Percentiles rank a stretch among this genome's conserved stretches.
Evolutionary conservation across 1,140 invertebrate genomes (phyloP).

Genomic region (Aphidius gifuensis): DNA sequence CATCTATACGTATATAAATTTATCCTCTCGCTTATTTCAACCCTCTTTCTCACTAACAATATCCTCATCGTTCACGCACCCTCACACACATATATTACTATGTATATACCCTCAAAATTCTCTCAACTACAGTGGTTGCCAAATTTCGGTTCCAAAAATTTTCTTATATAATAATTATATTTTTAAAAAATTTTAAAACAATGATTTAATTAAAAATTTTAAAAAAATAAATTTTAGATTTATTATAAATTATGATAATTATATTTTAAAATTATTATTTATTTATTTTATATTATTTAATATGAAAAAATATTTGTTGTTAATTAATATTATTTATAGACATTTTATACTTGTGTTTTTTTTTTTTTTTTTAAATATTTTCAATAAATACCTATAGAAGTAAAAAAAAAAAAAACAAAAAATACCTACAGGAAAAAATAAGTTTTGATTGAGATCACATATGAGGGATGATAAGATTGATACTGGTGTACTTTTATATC

Average conservation of each 20-base stretch:
- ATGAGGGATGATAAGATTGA: slow-evolving; percentile 6
- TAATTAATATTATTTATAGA: too few species aligned
- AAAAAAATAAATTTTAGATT: too few species aligned
- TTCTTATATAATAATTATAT: neutral
- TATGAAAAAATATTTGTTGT: too few species aligned
- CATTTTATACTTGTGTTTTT: neutral
- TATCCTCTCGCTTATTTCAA: slow-evolving; percentile 26
- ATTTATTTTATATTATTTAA: too few species aligned
- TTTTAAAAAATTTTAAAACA: too few species aligned
- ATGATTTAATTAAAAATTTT: neutral
- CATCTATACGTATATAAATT: slow-evolving; percentile 19
- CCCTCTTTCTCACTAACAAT: slow-evolving; percentile 18
- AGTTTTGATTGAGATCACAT: slow-evolving; percentile 11
- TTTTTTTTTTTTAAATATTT: neutral
- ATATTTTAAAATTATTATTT: too few species aligned
- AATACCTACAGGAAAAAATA: neutral
- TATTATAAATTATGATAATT: too few species aligned
- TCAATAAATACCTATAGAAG: too few species aligned
- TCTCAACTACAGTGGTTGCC: slow-evolving; percentile 24
- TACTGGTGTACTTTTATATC: slow-evolving; percentile 7
- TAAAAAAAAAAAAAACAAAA: too few species aligned
- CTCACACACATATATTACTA: neutral
- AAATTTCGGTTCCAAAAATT: slow-evolving; percentile 17
- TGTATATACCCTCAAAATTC: neutral
- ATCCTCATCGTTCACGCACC: slow-evolving; percentile 29